Evolutionary conservation across 2,113 vertebrate genomes (phyloP), one percentile per base, ranked within the genome.

Genomic region (Corvus hawaiiensis): DNA sequence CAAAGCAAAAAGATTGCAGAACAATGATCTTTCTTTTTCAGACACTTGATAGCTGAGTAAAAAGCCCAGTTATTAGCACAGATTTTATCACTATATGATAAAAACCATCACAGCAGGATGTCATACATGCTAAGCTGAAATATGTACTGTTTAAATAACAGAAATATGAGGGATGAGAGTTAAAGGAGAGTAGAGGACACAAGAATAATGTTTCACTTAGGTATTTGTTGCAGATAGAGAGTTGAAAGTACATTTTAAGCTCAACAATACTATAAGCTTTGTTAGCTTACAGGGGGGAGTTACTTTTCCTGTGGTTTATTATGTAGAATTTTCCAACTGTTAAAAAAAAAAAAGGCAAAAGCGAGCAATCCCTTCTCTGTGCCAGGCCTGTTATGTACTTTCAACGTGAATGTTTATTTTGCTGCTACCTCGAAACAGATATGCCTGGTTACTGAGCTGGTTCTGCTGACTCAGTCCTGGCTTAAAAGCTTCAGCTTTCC

Each of bases 401-500:
- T 92, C 78, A 90, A 51, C 61, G 52, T 3, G 5, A 87, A 74
- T 93, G 89, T 96, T 95, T 95, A 71, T 96, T 97, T 95, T 97
- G 68, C 91, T 88, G 78, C 94, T 94, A 48, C 72, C 84, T 94
- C 3, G 0, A 86, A 92, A 72, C 32, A 91, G 84, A 93, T 91
- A 89, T 74, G 86, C 85, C 54, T 96, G 82, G 84, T 94, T 72
- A 68, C 95, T 66, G 51, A 85, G 75, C 69, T 88, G 37, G 15
- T 90, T 96, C 49, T 94, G 92, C 96, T 97, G 82, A 95, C 81
- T 96, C 87, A 93, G 87, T 82, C 69, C 44, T 89, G 72, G 58
- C 59, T 81, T 94, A 66, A 93, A 94, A 86, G 59, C 71, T 87
- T 79, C 58, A 77, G 43, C 44, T 94, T 91, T 94, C 63, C 79